Evolutionary conservation across 1,140 invertebrate genomes (phyloP).

Genomic region (Sinella curviseta): DNA sequence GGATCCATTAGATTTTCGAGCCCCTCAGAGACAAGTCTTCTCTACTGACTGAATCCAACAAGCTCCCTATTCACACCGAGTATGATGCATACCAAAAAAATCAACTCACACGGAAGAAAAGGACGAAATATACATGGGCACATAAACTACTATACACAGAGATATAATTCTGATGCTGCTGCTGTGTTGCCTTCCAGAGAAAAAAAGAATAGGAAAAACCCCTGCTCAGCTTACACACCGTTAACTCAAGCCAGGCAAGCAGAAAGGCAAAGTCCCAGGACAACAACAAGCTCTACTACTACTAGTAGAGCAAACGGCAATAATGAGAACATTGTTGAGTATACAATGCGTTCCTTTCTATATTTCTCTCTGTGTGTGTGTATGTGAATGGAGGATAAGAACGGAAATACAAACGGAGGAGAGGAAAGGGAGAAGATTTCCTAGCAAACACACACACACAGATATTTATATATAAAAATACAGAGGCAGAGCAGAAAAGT

Average conservation of each 20-base stretch:
- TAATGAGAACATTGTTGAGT: slow-evolving; percentile 15
- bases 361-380: too few relatives aligned
- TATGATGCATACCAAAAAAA: background rate
- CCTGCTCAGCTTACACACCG: too few relatives aligned
- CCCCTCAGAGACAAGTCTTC: background rate
- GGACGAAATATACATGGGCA: background rate
- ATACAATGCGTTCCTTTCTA: background rate
- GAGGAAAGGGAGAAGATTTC: background rate
- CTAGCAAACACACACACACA: background rate
- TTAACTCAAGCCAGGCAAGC: background rate
- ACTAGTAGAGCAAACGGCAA: background rate
- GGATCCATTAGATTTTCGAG: background rate
- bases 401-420: background rate
- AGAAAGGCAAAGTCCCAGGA: background rate
- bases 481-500: background rate
- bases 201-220: background rate
- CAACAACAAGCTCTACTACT: slow-evolving; percentile 1
- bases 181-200: background rate
- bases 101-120: background rate
- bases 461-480: background rate
- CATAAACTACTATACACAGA: too few relatives aligned
- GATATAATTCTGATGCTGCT: too few relatives aligned
- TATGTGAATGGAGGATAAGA: background rate
- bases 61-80: background rate
- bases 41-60: background rate